phyloP scores from a whole-genome alignment of 2,113 vertebrate genomes.

The Campylomormyrus numenius region DNA sequence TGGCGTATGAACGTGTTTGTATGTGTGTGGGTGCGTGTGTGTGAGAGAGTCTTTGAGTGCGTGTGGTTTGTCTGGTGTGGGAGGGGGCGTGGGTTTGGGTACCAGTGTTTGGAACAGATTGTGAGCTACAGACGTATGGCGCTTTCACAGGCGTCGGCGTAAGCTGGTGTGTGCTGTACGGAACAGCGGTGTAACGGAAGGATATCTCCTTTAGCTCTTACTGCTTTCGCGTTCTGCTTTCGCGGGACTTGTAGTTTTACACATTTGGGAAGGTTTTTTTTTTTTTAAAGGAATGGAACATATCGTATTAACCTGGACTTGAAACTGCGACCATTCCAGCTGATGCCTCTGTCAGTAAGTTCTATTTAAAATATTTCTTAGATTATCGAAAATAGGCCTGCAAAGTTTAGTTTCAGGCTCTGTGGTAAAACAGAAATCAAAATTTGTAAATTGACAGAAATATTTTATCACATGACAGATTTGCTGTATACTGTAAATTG shows the following conservation, averaged over 20 bases:
- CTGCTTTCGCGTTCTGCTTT: background rate
- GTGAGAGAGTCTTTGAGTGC: background rate
- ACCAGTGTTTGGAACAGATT: constrained; percentile 18
- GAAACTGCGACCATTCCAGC: background rate
- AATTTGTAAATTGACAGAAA: background rate
- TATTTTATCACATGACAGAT: background rate
- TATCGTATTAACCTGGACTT: background rate
- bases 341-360: background rate
- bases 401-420: background rate
- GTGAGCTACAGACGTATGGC: constrained; percentile 17
- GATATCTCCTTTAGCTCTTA: background rate
- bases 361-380: background rate
- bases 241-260: background rate
- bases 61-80: background rate
- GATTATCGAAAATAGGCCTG: background rate
- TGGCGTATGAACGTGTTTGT: background rate
- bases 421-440: background rate
- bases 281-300: background rate
- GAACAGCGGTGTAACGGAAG: background rate
- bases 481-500: background rate
- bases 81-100: constrained; percentile 2
- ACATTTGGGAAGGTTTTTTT: background rate
- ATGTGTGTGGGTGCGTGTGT: background rate
- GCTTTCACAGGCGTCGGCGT: background rate
- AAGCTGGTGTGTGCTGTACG: background rate